Conservation (phyloP, 2,113 vertebrate species). For the Isichthys henryi region DNA sequence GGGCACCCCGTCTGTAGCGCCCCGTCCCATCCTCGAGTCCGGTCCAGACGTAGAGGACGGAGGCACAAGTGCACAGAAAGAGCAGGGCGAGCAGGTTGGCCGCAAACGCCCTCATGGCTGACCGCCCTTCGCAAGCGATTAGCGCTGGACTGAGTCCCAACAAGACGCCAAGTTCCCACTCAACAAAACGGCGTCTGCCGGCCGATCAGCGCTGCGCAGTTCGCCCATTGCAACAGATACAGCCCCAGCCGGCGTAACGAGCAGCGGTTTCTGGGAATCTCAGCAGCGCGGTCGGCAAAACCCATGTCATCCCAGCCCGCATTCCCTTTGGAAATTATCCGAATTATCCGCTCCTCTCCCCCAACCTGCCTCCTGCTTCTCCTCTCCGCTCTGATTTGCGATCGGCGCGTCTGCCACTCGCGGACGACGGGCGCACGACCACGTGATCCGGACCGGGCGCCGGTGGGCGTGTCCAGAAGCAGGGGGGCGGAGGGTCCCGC, state of each 20-base stretch:
- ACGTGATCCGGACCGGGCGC: slow-evolving; percentile 55
- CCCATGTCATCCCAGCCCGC: background rate
- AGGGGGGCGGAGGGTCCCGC: background rate
- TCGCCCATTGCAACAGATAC: background rate
- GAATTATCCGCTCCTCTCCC: background rate
- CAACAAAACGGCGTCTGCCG: background rate
- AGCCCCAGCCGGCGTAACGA: background rate
- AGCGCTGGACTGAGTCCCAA: background rate
- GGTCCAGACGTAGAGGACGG: slow-evolving; percentile 61
- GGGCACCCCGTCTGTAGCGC: slow-evolving; percentile 44
- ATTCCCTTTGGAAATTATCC: background rate
- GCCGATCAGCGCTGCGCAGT: background rate
- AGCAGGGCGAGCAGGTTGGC: slow-evolving; percentile 60
- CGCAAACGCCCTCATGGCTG: slow-evolving; percentile 50
- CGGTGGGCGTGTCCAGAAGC: slow-evolving; percentile 49
- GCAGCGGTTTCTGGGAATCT: background rate
- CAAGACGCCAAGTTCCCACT: background rate
- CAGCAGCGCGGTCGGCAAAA: too few species aligned
- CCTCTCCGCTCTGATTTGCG: slow-evolving; percentile 41
- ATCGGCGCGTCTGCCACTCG: slow-evolving; percentile 45
- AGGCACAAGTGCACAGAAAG: slow-evolving; percentile 53
- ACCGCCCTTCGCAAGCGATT: background rate
- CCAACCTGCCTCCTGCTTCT: slow-evolving; percentile 12
- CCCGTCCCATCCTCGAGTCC: slow-evolving; percentile 49
- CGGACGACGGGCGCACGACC: slow-evolving; percentile 46